These are phyloP conservation scores for Aelia acuminata DNA, from an alignment of 2,888 invertebrate species.

Conservation along the genomic window DNA sequence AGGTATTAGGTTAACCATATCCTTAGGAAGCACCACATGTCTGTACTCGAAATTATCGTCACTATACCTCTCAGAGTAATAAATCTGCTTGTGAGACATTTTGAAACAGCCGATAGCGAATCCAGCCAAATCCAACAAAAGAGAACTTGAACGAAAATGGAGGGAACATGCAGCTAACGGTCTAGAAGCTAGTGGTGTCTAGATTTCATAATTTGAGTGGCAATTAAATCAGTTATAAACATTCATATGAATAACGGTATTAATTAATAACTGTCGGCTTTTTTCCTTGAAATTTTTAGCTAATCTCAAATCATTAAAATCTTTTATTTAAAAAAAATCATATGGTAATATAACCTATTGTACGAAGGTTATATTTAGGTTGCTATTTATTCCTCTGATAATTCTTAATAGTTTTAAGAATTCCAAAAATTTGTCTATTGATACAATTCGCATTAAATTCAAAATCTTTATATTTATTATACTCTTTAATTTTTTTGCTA, in stretches of 20 bases:
- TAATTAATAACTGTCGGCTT: not conserved
- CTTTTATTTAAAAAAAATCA: too few relatives aligned
- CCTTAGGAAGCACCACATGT: constrained; percentile 94
- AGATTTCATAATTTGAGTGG: not conserved
- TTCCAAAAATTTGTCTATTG: too few relatives aligned
- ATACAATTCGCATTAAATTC: not conserved
- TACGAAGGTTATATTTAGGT: not conserved
- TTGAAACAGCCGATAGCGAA: not conserved
- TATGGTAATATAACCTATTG: not conserved
- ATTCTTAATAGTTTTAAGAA: too few relatives aligned
- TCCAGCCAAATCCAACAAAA: not conserved
- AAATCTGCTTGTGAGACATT: constrained; percentile 75
- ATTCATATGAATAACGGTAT: not conserved
- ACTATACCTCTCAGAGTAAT: constrained; percentile 93
- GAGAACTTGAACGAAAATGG: constrained; percentile 42
- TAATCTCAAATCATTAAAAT: not conserved
- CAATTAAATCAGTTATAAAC: not conserved
- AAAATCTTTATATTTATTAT: not conserved
- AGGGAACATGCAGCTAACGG: constrained; percentile 19
- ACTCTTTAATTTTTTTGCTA: too few relatives aligned
- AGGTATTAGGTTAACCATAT: constrained; percentile 90
- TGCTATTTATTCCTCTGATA: too few relatives aligned
- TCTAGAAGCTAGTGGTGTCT: not conserved
- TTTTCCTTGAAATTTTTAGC: not conserved
- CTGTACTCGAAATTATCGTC: constrained; percentile 94